A percentile compares a stretch with the other conserved stretches of the same genome.
Conservation (phyloP, 2,113 vertebrate genomes). For the Otis tarda region DNA sequence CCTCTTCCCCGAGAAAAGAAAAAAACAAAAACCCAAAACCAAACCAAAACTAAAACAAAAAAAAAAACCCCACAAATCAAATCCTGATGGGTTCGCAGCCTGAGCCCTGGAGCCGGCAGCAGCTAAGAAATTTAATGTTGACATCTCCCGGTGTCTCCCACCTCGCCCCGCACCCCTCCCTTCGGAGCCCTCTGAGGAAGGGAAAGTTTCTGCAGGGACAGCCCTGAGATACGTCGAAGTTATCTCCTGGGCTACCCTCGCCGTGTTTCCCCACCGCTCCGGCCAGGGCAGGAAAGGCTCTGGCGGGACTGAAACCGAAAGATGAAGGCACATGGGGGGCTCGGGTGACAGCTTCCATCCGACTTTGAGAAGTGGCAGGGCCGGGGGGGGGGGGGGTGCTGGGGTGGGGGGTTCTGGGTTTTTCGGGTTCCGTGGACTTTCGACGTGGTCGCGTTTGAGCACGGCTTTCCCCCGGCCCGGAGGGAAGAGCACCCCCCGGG, state of each 20-base stretch:
- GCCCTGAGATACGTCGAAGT: conserved; percentile 48
- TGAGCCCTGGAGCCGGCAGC: conserved; percentile 1
- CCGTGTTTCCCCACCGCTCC: neutral
- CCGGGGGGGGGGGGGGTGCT: neutral
- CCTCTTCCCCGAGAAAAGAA: neutral
- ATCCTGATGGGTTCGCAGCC: neutral
- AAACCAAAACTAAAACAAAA: neutral
- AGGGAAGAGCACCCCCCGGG: neutral
- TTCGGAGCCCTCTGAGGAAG: conserved; percentile 40
- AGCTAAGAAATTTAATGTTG: conserved; percentile 52
- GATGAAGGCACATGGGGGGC: conserved; percentile 54
- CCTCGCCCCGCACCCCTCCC: conserved; percentile 11
- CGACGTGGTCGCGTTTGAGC: neutral
- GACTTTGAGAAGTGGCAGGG: conserved; percentile 17
- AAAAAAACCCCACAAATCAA: neutral
- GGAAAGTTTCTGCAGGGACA: conserved; percentile 64
- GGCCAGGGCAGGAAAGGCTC: neutral
- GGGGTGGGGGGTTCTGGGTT: neutral
- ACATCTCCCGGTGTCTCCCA: conserved; percentile 53
- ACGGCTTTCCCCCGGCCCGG: neutral
- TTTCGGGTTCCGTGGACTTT: neutral
- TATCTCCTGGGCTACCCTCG: conserved; percentile 3
- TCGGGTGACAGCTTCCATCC: conserved; percentile 58
- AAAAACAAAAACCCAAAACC: neutral
- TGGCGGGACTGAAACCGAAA: neutral